Percentiles rank a stretch among this genome's conserved stretches.
phyloP scores from a whole-genome alignment of 2,888 invertebrate species.

The Mythimna lalbum region DNA sequence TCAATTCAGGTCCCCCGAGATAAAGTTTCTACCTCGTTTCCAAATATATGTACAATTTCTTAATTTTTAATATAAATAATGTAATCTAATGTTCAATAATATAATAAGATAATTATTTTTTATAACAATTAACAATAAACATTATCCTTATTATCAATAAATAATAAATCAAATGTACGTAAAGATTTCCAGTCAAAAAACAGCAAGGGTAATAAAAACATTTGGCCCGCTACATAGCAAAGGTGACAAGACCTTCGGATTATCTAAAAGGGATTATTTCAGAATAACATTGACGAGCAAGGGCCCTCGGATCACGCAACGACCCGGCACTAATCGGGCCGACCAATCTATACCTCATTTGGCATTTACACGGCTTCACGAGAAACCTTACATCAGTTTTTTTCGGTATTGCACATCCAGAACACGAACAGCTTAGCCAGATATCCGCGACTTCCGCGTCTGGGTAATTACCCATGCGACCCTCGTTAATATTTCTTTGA shows the following conservation, averaged over 20 bases:
- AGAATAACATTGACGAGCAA: conserved; percentile 58
- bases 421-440: conserved; percentile 38
- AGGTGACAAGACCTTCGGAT: conserved; percentile 61
- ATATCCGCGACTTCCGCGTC: conserved; percentile 58
- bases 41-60: too few species aligned
- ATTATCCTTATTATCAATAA: too few species aligned
- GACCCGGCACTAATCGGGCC: conserved; percentile 69
- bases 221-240: conserved; percentile 45
- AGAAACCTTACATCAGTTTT: conserved; percentile 67
- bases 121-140: too few species aligned
- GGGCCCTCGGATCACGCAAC: conserved; percentile 64
- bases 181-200: conserved; percentile 6
- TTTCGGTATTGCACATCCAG: conserved; percentile 61
- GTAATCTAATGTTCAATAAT: too few species aligned
- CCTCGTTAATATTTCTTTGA: conserved; percentile 51
- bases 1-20: too few species aligned
- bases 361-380: conserved; percentile 67
- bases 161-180: neutral
- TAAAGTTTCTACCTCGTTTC: too few species aligned
- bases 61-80: too few species aligned
- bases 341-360: conserved; percentile 69
- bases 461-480: conserved; percentile 50
- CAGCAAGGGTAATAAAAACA: conserved; percentile 23
- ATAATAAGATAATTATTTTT: too few species aligned
- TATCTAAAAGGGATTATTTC: conserved; percentile 68